phyloP scores from a whole-genome alignment of 2,113 vertebrate species.

The Calidris pygmaea region DNA sequence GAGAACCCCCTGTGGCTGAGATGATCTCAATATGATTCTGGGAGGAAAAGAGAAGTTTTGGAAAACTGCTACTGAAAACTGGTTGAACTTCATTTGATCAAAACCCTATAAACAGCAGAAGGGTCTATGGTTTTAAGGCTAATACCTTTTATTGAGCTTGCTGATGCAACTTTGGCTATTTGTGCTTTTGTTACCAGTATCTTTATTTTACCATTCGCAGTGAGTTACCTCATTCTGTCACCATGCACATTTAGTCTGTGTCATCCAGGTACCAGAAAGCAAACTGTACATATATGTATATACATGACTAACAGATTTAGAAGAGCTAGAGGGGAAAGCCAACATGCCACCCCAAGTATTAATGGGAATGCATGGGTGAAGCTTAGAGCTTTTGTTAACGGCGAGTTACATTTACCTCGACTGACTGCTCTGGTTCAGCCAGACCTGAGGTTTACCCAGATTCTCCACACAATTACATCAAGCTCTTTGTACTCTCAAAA shows the following conservation, averaged over 20 bases:
- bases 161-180: background rate
- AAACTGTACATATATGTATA: accelerated
- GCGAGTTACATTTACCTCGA: background rate
- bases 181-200: background rate
- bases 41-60: background rate
- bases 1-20: background rate
- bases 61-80: background rate
- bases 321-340: background rate
- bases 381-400: background rate
- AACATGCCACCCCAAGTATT: too few species aligned
- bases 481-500: background rate
- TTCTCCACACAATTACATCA: background rate
- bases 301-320: background rate
- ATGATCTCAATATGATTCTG: too few species aligned
- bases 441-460: background rate
- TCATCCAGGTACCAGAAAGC: background rate
- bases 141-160: background rate
- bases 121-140: background rate
- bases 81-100: background rate
- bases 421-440: background rate
- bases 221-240: background rate
- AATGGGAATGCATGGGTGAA: background rate
- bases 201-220: background rate
- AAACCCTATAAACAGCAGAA: background rate
- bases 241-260: accelerated